A percentile compares a stretch with the other conserved stretches of the same genome.
Conservation (phyloP, 2,797 vertebrate species). For the Sebastes hubbsi region DNA sequence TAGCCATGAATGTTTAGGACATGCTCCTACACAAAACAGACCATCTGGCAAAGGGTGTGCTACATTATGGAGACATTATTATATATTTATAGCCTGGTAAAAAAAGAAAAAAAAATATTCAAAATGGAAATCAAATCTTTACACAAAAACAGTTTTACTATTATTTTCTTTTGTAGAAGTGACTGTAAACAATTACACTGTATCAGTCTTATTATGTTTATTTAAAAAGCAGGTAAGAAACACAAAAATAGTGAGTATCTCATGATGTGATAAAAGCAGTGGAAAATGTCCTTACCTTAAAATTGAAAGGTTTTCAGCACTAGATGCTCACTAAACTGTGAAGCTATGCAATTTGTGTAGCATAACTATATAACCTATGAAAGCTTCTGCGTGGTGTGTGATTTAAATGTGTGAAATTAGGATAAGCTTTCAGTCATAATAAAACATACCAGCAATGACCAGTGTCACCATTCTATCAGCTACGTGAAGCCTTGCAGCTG, state of each 20-base stretch:
- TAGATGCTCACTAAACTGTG: neutral
- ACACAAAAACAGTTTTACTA: neutral
- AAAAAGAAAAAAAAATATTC: neutral
- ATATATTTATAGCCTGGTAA: neutral
- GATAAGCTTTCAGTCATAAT: conserved; percentile 2
- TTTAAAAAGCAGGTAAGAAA: neutral
- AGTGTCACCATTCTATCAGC: conserved; percentile 25
- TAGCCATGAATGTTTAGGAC: neutral
- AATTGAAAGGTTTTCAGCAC: neutral
- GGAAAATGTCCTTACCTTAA: neutral
- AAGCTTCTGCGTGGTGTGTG: neutral
- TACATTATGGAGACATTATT: neutral
- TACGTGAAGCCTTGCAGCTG: conserved; percentile 40
- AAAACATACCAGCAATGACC: conserved; percentile 19
- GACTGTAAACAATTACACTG: neutral
- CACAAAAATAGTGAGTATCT: neutral
- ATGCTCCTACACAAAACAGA: neutral
- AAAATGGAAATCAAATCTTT: neutral
- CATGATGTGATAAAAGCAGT: neutral
- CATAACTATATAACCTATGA: neutral
- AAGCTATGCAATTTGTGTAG: neutral
- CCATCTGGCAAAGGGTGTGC: neutral
- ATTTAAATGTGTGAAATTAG: conserved; percentile 3
- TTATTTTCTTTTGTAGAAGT: neutral
- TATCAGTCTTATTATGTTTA: neutral